A percentile compares a stretch with the other conserved stretches of the same genome.
phyloP scores from a whole-genome alignment of 2,888 invertebrate species.

The Carterocephalus palaemon region DNA sequence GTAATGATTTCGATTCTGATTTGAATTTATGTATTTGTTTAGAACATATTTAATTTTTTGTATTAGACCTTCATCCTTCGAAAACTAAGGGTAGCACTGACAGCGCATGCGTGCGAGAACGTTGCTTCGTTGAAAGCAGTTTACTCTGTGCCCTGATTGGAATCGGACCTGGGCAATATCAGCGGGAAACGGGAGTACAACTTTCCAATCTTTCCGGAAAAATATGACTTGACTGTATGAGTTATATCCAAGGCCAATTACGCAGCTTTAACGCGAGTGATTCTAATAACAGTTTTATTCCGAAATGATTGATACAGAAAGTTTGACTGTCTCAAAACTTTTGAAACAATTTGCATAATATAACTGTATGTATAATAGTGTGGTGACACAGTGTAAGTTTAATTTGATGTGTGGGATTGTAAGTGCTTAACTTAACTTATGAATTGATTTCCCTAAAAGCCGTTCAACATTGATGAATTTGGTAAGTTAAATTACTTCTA shows the following conservation, averaged over 20 bases:
- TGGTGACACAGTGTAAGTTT: neutral
- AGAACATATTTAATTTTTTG: no score
- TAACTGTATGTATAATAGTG: slow-evolving; percentile 4
- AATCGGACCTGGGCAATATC: slow-evolving; percentile 25
- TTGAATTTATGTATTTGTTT: no score
- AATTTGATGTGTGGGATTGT: slow-evolving; percentile 12
- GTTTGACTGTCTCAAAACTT: slow-evolving; percentile 18
- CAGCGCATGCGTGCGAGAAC: slow-evolving; percentile 31
- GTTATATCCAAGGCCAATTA: neutral
- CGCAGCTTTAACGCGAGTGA: slow-evolving; percentile 12
- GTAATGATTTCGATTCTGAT: no score
- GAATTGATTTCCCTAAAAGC: no score
- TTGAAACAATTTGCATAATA: slow-evolving; percentile 8
- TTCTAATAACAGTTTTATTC: neutral
- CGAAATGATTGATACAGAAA: slow-evolving; percentile 6
- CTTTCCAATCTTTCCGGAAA: slow-evolving; percentile 6
- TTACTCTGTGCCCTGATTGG: slow-evolving; percentile 27
- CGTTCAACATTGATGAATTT: no score
- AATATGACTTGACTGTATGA: slow-evolving; percentile 5
- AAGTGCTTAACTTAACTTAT: no score
- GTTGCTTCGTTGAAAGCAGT: slow-evolving; percentile 27
- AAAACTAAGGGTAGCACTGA: slow-evolving; percentile 8
- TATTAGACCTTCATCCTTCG: no score
- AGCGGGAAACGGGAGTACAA: slow-evolving; percentile 3
- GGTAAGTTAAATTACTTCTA: no score